Evolutionary conservation across 2,888 invertebrate genomes (phyloP), one percentile per base, ranked within the genome.

Genomic region (Doris montereyensis): DNA sequence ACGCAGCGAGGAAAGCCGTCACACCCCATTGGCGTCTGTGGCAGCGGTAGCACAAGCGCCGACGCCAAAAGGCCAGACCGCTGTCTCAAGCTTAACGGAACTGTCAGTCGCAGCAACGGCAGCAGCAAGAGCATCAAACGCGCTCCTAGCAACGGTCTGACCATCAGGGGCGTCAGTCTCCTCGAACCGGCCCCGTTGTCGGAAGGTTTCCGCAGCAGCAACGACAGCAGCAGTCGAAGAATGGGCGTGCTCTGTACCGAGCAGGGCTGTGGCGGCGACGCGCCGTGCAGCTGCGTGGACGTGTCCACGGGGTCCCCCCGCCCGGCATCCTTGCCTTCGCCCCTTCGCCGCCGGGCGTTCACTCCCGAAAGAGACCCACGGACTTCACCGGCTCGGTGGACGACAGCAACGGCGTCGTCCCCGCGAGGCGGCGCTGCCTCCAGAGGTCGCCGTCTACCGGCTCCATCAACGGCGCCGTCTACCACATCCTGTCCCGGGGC

Each of bases 161-260:
- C 10, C 52, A 17, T 17, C 52, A 52, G 52, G 52, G 17, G 24
- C 21, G 58, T 21, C 10, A 21, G 10, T 58, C 58, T 24, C n/a
- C 2, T 10, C n/a, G n/a, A n/a, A n/a, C n/a, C n/a, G n/a, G n/a
- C n/a, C n/a, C n/a, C n/a, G n/a, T n/a, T n/a, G 26, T 26, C 77
- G 13, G 21, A 35, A 41, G 28, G 26, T 75, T 28, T 75, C 35
- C 65, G 65, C 30, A 65, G 65, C 17, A 62, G 35, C 35, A 26
- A 26, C 28, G 13, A 24, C n/a, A 41, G 58, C 10, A 77, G 58
- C 34, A 62, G 30, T 21, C 5, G 26, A 10, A 75, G 30, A 32
- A 79, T 79, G 79, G 79, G 79, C 8, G 79, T 79, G 26, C 26
- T 79, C n/a, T 79, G 79, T 65, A 76, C 76, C 10, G 79, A 79